A percentile compares a stretch with the other conserved stretches of the same genome.
phyloP scores from a whole-genome alignment of 2,113 vertebrate genomes.

The Corythornis vintsioides region DNA sequence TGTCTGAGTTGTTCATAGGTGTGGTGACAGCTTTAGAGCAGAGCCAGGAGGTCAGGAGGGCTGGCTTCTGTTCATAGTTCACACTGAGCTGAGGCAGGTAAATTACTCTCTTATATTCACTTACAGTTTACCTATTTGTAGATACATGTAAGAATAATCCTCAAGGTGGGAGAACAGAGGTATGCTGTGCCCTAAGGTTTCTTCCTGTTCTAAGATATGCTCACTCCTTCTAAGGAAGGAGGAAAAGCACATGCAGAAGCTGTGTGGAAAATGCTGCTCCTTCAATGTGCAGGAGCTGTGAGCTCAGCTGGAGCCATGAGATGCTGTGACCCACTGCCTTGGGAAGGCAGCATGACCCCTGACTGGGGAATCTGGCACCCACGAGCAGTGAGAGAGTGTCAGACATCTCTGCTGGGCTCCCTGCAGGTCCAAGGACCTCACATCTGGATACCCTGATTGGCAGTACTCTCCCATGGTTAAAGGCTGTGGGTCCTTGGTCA shows the following conservation, averaged over 20 bases:
- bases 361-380: rapidly evolving
- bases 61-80: not conserved
- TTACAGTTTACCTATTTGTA: not conserved
- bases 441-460: rapidly evolving
- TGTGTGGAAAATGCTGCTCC: not conserved
- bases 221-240: not conserved
- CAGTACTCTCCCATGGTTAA: not conserved
- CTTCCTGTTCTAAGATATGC: not conserved
- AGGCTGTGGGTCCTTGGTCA: not conserved
- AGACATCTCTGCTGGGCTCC: not conserved
- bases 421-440: not conserved
- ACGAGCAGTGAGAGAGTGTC: not conserved
- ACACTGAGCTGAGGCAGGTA: not conserved
- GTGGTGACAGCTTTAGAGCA: not conserved
- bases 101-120: not conserved
- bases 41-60: not conserved
- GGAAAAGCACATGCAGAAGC: not conserved
- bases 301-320: not conserved
- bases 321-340: not conserved
- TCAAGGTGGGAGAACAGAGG: not conserved
- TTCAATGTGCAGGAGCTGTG: not conserved
- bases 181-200: not conserved
- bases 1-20: not conserved
- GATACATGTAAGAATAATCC: not conserved
- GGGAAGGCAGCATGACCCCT: rapidly evolving